Evolutionary conservation across 2,888 invertebrate genomes (phyloP).

Genomic region (Polietes domitor): DNA sequence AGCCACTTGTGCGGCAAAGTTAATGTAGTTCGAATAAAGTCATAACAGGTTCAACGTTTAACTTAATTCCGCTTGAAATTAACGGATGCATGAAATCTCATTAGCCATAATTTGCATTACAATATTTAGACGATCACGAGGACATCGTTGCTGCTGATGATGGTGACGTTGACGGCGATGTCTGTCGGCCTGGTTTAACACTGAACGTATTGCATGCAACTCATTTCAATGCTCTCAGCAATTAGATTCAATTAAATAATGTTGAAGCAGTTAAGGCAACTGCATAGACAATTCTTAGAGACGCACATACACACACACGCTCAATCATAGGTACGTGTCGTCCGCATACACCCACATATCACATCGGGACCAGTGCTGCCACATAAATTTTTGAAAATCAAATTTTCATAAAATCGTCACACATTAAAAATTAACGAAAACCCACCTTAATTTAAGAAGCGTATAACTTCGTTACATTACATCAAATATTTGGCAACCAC

Average conservation of each 20-base stretch:
- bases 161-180: not conserved
- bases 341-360: constrained; percentile 41
- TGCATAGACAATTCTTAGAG: no score
- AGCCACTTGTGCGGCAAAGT: not conserved
- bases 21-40: not conserved
- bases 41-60: constrained; percentile 15
- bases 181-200: not conserved
- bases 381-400: no score
- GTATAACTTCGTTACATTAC: no score
- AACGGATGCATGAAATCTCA: constrained; percentile 51
- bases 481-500: no score
- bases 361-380: no score
- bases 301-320: no score
- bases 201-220: constrained; percentile 9
- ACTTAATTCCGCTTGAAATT: constrained; percentile 19
- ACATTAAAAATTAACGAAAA: no score
- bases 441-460: no score
- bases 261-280: constrained; percentile 73
- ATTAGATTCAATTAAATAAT: constrained; percentile 79
- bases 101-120: constrained; percentile 61
- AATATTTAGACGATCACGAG: constrained; percentile 36
- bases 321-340: no score
- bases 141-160: not conserved
- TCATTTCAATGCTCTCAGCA: constrained; percentile 58
- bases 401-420: no score